phyloP scores from a whole-genome alignment of 2,888 invertebrate genomes.

The Anarsia innoxiella region DNA sequence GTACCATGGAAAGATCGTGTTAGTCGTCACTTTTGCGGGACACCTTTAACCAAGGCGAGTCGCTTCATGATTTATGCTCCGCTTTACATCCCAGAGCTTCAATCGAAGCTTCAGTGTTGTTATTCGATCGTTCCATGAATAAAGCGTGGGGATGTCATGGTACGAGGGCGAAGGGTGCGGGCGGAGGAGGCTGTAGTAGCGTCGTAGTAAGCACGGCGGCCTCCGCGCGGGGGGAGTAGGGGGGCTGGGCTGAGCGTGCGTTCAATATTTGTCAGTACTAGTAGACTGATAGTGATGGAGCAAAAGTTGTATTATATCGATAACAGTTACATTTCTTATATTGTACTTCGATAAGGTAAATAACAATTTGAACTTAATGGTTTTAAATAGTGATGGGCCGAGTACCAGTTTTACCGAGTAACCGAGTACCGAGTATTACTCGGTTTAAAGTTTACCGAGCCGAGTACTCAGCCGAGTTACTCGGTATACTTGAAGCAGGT shows the following conservation, averaged over 20 bases:
- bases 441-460: too few species aligned
- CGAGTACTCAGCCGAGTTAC: too few species aligned
- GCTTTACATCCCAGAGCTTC: slow-evolving; percentile 12
- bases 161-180: slow-evolving; percentile 34
- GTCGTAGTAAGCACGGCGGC: slow-evolving; percentile 50
- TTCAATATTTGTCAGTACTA: slow-evolving; percentile 44
- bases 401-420: too few species aligned
- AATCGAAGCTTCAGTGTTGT: slow-evolving; percentile 16
- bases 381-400: too few species aligned
- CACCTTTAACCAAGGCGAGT: slow-evolving; percentile 17
- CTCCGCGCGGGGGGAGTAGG: slow-evolving; percentile 25
- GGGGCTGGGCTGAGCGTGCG: slow-evolving; percentile 34
- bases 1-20: slow-evolving; percentile 26
- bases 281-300: slow-evolving; percentile 21
- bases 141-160: slow-evolving; percentile 26
- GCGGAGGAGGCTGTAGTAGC: slow-evolving; percentile 52
- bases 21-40: slow-evolving; percentile 2
- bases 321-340: too few species aligned
- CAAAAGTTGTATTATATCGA: slow-evolving; percentile 7
- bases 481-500: too few species aligned
- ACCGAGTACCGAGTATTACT: too few species aligned
- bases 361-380: too few species aligned
- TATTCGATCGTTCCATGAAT: slow-evolving; percentile 13
- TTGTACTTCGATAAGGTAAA: background rate
- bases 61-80: background rate